Evolutionary conservation across 2,113 vertebrate species (phyloP).

Genomic region (Nothocercus nigrocapillus): DNA sequence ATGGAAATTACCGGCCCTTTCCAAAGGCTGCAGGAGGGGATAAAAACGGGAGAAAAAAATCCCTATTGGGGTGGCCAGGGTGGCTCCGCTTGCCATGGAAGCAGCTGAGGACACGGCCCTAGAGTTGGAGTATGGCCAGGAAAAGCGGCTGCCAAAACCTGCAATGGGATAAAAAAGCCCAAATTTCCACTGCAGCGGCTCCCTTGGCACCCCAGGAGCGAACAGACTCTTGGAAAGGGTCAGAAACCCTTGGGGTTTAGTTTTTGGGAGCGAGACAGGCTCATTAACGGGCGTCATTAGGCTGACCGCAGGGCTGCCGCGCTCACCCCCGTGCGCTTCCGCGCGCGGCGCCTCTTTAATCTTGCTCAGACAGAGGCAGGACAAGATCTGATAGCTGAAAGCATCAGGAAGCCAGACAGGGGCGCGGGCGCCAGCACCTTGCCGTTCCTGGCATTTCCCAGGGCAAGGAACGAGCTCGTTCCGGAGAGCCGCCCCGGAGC

Average conservation of each 20-base stretch:
- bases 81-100: too few relatives aligned
- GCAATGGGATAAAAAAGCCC: not conserved
- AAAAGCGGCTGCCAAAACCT: not conserved
- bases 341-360: conserved; percentile 22
- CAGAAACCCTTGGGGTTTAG: not conserved
- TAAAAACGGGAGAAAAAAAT: too few relatives aligned
- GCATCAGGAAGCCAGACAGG: not conserved
- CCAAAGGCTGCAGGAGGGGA: too few relatives aligned
- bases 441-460: too few relatives aligned
- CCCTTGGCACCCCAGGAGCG: not conserved
- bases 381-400: not conserved
- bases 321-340: not conserved
- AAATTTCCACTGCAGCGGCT: fast-evolving
- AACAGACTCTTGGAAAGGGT: not conserved
- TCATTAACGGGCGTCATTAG: conserved; percentile 11
- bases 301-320: not conserved
- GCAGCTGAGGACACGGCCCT: too few relatives aligned
- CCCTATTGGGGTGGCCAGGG: too few relatives aligned
- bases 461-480: too few relatives aligned
- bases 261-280: not conserved
- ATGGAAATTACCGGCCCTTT: not conserved
- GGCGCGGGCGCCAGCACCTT: not conserved
- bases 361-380: conserved; percentile 40
- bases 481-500: too few relatives aligned
- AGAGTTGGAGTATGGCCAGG: not conserved